Evolutionary conservation across 2,888 invertebrate genomes (phyloP).

Genomic region (Sisyra nigra): DNA sequence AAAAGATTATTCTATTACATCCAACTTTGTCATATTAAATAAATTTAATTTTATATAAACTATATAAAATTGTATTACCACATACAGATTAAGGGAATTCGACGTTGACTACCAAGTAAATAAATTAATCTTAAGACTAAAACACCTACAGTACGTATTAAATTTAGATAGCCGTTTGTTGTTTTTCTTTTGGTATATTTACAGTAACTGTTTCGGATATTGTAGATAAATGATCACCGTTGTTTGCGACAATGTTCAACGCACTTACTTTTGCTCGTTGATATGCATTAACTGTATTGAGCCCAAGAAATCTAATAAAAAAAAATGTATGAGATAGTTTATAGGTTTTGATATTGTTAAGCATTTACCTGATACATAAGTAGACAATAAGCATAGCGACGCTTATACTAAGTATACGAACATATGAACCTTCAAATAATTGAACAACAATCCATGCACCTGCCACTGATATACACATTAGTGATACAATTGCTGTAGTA

Average conservation of each 20-base stretch:
- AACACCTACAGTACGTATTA: too few relatives aligned
- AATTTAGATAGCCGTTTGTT: slow-evolving; percentile 17
- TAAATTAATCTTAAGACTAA: too few relatives aligned
- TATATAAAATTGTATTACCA: too few relatives aligned
- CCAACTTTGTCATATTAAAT: too few relatives aligned
- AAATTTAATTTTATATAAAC: too few relatives aligned
- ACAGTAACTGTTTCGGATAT: slow-evolving; percentile 36
- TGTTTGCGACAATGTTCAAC: slow-evolving; percentile 47
- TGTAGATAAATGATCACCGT: slow-evolving; percentile 29
- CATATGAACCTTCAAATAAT: slow-evolving; percentile 58
- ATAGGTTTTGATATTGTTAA: background rate
- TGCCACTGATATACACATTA: slow-evolving; percentile 61
- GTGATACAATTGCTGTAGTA: slow-evolving; percentile 60
- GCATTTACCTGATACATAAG: slow-evolving; percentile 57
- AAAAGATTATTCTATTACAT: too few relatives aligned
- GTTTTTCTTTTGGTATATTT: slow-evolving; percentile 24
- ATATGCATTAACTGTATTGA: slow-evolving; percentile 79
- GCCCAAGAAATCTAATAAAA: slow-evolving; percentile 57
- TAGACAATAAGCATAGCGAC: slow-evolving; percentile 69
- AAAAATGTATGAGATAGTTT: slow-evolving; percentile 5
- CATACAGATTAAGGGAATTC: too few relatives aligned
- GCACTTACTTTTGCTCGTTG: slow-evolving; percentile 81
- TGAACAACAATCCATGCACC: slow-evolving; percentile 69
- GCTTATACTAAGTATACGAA: slow-evolving; percentile 67
- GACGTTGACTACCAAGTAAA: too few relatives aligned